Base-by-base conservation (phyloP, 2,113 vertebrate genomes). In the Cyrtonyx montezumae region DNA sequence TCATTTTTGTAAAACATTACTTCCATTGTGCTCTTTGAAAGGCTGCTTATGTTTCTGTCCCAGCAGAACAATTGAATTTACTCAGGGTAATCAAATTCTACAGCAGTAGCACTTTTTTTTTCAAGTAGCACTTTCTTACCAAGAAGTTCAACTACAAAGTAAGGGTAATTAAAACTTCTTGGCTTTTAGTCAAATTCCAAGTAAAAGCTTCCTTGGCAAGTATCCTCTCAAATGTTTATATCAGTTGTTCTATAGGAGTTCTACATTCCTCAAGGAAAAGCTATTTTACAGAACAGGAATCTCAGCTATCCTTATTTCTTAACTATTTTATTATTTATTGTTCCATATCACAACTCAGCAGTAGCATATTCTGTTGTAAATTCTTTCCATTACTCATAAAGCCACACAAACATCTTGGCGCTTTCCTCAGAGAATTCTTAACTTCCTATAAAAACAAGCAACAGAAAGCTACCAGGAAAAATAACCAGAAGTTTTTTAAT, bases 371-470 rank as follows among this genome's bases (percentile, higher is more conserved):
- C 95, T 67, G 70, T 40, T 92, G 42, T 51, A 77, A 95, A 94
- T 95, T 94, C 87, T 85, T 96, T 91, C 93, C 91, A 88, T 87
- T 85, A 51, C 81, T 96, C 89, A 96, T 71, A 84, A 84, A 88
- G 88, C 65, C 79, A 91, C 55, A 80, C 74, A 96, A 96, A 91
- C 78, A 91, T 94, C 85, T 92, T 12, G 4, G 49, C 69, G 74
- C 80, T 94, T 96, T 94, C 85, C 93, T 96, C 61, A 25, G 88
- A 93, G 89, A 95, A 89, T 95, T 91, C 69, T 55, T 43, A 53
- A 76, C 89, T 96, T 95, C 94, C 96, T 95, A 89, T 45, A 95
- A 96, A 96, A 97, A 93, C 94, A 96, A 92, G 77, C 45, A 87
- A 93, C 62, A 87, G 93, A 94, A 93, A 91, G 42, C 82, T 55